A percentile compares a stretch with the other conserved stretches of the same genome.
phyloP scores from a whole-genome alignment of 2,797 vertebrate genomes.

The Lutjanus argentimaculatus region DNA sequence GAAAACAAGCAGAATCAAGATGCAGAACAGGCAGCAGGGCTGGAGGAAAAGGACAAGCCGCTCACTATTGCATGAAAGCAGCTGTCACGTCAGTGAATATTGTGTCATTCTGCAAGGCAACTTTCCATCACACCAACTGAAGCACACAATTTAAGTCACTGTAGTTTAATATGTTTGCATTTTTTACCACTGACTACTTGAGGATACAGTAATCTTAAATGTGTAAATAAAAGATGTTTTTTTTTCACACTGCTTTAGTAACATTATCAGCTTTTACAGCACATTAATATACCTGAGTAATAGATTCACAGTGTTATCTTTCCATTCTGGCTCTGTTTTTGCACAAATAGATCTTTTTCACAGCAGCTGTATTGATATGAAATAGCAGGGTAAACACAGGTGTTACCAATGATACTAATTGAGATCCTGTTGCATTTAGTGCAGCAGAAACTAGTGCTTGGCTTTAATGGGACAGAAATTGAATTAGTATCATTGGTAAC shows the following conservation, averaged over 20 bases:
- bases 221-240: slow-evolving; percentile 28
- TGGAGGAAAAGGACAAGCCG: slow-evolving; percentile 40
- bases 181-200: slow-evolving; percentile 20
- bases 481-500: no score
- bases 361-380: no score
- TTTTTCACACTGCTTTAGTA: slow-evolving; percentile 15
- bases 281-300: not conserved
- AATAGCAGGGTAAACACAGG: no score
- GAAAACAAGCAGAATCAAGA: slow-evolving; percentile 33
- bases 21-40: slow-evolving; percentile 24
- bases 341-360: not conserved
- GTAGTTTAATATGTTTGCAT: slow-evolving; percentile 18
- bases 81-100: not conserved
- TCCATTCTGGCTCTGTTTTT: slow-evolving; percentile 26
- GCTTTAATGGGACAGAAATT: no score
- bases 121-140: slow-evolving; percentile 21
- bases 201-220: slow-evolving; percentile 13
- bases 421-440: no score
- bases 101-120: slow-evolving; percentile 18
- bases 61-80: slow-evolving; percentile 50
- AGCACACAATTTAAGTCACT: slow-evolving; percentile 38
- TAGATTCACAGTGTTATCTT: slow-evolving; percentile 20
- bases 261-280: not conserved
- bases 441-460: no score
- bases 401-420: no score